A percentile compares a stretch with the other conserved stretches of the same genome.
Evolutionary conservation across 2,888 invertebrate species (phyloP).

Genomic region (Auanema sp.): DNA sequence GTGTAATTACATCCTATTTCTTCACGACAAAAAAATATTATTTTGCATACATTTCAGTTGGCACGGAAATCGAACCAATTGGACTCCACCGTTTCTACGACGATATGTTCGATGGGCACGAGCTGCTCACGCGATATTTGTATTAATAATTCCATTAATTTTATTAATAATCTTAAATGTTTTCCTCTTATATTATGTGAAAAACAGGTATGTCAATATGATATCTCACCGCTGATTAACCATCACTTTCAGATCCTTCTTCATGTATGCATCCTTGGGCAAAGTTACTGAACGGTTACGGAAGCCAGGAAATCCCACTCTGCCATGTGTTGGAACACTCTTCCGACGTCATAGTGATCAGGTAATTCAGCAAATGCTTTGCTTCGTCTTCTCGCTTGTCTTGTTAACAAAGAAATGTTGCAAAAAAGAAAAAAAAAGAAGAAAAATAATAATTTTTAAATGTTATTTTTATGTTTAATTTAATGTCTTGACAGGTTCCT

Average conservation of each 20-base stretch:
- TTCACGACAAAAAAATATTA: neutral
- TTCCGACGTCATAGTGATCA: constrained; percentile 44
- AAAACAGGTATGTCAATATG: constrained; percentile 28
- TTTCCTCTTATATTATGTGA: constrained; percentile 44
- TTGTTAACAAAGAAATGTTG: neutral
- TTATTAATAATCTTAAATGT: constrained; percentile 41
- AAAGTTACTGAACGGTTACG: constrained; percentile 34
- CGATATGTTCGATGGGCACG: constrained; percentile 46
- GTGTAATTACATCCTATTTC: constrained; percentile 25
- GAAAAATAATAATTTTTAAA: too few relatives aligned
- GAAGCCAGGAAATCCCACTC: constrained; percentile 30
- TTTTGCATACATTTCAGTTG: constrained; percentile 36
- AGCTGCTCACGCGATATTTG: constrained; percentile 51
- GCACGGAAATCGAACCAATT: constrained; percentile 54
- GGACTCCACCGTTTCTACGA: constrained; percentile 37
- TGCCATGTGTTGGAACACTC: constrained; percentile 37
- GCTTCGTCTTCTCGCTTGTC: neutral
- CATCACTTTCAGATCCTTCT: constrained; percentile 27
- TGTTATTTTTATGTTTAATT: too few relatives aligned
- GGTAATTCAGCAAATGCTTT: constrained; percentile 17
- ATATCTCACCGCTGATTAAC: neutral
- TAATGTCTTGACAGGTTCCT: too few relatives aligned
- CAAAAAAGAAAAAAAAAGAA: too few relatives aligned
- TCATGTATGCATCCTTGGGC: constrained; percentile 38
- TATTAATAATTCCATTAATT: constrained; percentile 50